These are phyloP conservation scores for Drosophila monieri DNA, from an alignment of 2,888 invertebrate species.

Conservation along the genomic window DNA sequence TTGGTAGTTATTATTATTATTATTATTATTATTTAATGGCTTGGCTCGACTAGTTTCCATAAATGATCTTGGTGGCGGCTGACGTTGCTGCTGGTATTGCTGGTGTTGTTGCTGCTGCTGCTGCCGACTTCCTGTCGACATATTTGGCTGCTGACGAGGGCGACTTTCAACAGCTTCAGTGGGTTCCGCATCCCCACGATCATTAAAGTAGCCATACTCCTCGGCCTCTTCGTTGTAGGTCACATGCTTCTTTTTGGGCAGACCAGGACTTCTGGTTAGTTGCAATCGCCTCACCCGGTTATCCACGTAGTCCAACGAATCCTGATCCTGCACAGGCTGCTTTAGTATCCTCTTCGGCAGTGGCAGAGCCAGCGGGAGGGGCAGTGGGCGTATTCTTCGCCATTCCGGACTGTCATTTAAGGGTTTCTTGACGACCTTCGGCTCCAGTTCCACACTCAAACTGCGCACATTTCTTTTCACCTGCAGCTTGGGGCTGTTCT, in stretches of 20 bases:
- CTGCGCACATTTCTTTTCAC: slow-evolving; percentile 76
- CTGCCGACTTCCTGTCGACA: slow-evolving; percentile 74
- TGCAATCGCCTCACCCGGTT: slow-evolving; percentile 62
- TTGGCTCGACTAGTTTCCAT: slow-evolving; percentile 71
- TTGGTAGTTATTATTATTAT: slow-evolving; percentile 56
- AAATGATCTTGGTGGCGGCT: slow-evolving; percentile 56
- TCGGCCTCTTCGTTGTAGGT: slow-evolving; percentile 70
- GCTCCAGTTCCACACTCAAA: slow-evolving; percentile 60
- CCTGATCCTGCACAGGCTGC: slow-evolving; percentile 40
- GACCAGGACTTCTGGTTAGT: slow-evolving; percentile 54
- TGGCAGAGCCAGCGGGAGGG: slow-evolving; percentile 27
- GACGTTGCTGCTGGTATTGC: slow-evolving; percentile 17
- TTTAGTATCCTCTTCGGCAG: slow-evolving; percentile 69
- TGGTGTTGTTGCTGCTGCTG: slow-evolving; percentile 36
- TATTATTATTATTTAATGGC: slow-evolving; percentile 71
- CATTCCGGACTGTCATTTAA: slow-evolving; percentile 54
- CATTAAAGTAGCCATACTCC: slow-evolving; percentile 66
- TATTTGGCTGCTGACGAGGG: slow-evolving; percentile 61
- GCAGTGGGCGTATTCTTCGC: slow-evolving; percentile 1
- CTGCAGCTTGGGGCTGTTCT: slow-evolving; percentile 82
- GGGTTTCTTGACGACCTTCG: slow-evolving; percentile 52
- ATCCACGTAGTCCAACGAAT: slow-evolving; percentile 53
- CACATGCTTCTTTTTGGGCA: slow-evolving; percentile 66
- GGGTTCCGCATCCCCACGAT: slow-evolving; percentile 40
- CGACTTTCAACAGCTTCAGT: slow-evolving; percentile 14